These are phyloP conservation scores for Ricordea florida DNA, from an alignment of 92 coral and sea anemone species.

Conservation along the genomic window DNA sequence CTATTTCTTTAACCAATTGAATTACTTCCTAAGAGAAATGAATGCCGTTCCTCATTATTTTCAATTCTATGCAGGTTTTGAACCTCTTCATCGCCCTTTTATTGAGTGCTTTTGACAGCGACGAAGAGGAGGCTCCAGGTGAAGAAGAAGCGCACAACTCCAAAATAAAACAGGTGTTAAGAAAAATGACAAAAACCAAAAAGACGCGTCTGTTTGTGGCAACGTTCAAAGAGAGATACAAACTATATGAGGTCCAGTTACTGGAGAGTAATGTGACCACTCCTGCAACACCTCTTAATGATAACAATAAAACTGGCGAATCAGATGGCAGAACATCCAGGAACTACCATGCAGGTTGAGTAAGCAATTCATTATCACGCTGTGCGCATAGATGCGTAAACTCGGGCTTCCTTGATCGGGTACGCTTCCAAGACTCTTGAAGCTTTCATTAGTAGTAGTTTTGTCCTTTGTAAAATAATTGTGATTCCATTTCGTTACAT, in stretches of 20 bases:
- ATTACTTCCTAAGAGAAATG: too few relatives aligned
- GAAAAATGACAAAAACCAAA: slow-evolving; percentile 38
- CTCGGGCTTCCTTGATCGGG: too few relatives aligned
- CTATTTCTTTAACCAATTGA: too few relatives aligned
- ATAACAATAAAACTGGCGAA: not conserved
- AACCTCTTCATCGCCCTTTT: slow-evolving; percentile 82
- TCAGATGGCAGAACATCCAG: not conserved
- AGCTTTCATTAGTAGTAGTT: too few relatives aligned
- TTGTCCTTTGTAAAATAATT: too few relatives aligned
- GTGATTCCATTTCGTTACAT: too few relatives aligned
- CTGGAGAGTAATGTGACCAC: slow-evolving; percentile 58
- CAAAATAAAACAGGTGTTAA: not conserved
- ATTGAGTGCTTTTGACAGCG: slow-evolving; percentile 78
- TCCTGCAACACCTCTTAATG: not conserved
- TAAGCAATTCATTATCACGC: too few relatives aligned
- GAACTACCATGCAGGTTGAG: not conserved
- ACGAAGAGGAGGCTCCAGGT: slow-evolving; percentile 37
- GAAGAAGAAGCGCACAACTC: slow-evolving; percentile 30
- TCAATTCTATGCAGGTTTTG: slow-evolving; percentile 36
- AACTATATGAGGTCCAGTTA: slow-evolving; percentile 61
- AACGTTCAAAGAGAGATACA: slow-evolving; percentile 67
- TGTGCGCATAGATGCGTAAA: too few relatives aligned
- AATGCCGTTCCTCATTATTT: too few relatives aligned
- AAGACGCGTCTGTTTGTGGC: slow-evolving; percentile 80
- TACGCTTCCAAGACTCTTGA: too few relatives aligned